These are phyloP conservation scores for Acleris literana DNA, from an alignment of 2,888 invertebrate genomes.

Conservation along the genomic window DNA sequence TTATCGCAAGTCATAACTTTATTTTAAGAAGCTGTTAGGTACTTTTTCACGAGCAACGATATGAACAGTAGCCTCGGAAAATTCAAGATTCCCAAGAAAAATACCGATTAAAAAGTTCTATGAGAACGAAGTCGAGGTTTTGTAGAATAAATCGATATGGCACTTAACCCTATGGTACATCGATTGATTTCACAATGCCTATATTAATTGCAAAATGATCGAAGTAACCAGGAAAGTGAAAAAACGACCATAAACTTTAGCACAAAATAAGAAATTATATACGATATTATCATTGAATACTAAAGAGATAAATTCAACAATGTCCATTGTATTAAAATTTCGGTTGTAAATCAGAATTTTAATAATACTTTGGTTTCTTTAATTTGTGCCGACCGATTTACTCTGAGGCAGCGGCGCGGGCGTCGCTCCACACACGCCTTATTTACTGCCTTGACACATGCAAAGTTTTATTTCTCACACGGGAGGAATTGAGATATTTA, in stretches of 20 bases:
- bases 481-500: slow-evolving; percentile 33
- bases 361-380: slow-evolving; percentile 57
- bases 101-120: no score
- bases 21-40: no score
- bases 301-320: slow-evolving; percentile 60
- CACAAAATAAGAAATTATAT: slow-evolving; percentile 41
- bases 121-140: no score
- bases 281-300: slow-evolving; percentile 60
- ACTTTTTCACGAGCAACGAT: no score
- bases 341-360: slow-evolving; percentile 68
- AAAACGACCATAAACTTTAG: slow-evolving; percentile 25
- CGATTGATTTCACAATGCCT: no score
- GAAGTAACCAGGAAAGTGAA: slow-evolving; percentile 13
- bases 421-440: slow-evolving; percentile 48
- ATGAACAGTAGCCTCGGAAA: no score
- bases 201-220: not conserved
- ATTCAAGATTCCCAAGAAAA: no score
- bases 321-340: slow-evolving; percentile 71
- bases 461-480: slow-evolving; percentile 32
- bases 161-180: no score
- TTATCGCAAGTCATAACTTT: no score
- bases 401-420: slow-evolving; percentile 54
- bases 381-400: slow-evolving; percentile 63
- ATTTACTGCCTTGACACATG: slow-evolving; percentile 51
- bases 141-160: no score